A percentile compares a stretch with the other conserved stretches of the same genome.
phyloP scores from a whole-genome alignment of 2,888 invertebrate species.

The Tyria jacobaeae region DNA sequence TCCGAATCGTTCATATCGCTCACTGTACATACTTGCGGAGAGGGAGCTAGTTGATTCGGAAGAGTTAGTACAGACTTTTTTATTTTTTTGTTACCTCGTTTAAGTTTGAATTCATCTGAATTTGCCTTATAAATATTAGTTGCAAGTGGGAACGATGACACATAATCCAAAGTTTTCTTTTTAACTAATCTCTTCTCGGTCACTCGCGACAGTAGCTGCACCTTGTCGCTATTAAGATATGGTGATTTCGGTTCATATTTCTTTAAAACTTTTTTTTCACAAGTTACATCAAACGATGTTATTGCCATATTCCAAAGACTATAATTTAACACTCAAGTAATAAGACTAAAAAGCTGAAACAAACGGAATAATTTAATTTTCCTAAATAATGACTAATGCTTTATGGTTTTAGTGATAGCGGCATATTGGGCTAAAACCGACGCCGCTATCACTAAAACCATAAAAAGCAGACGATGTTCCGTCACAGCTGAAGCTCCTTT shows the following conservation, averaged over 20 bases:
- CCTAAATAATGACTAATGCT: neutral
- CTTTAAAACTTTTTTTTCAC: slow-evolving; percentile 50
- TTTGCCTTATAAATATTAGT: slow-evolving; percentile 73
- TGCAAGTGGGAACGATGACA: slow-evolving; percentile 69
- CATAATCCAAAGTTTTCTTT: slow-evolving; percentile 58
- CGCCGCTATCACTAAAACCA: too few relatives aligned
- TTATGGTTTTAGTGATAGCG: neutral
- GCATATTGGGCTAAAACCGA: too few relatives aligned
- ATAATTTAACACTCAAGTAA: neutral
- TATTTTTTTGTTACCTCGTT: slow-evolving; percentile 61
- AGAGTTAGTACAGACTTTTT: slow-evolving; percentile 76
- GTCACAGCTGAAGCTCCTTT: neutral
- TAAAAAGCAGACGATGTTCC: neutral
- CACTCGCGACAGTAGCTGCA: slow-evolving; percentile 63
- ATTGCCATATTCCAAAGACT: slow-evolving; percentile 52
- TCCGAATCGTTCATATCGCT: slow-evolving; percentile 79
- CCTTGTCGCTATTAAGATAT: slow-evolving; percentile 61
- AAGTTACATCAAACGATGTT: slow-evolving; percentile 51
- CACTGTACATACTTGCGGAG: slow-evolving; percentile 68
- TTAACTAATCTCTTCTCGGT: slow-evolving; percentile 65
- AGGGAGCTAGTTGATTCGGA: slow-evolving; percentile 63
- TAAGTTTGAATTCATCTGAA: slow-evolving; percentile 72
- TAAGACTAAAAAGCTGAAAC: slow-evolving; percentile 5
- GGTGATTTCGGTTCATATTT: slow-evolving; percentile 59
- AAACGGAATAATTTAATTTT: neutral